Base-by-base conservation (phyloP, 2,797 vertebrate species). In the Coracias cyanogaster region DNA sequence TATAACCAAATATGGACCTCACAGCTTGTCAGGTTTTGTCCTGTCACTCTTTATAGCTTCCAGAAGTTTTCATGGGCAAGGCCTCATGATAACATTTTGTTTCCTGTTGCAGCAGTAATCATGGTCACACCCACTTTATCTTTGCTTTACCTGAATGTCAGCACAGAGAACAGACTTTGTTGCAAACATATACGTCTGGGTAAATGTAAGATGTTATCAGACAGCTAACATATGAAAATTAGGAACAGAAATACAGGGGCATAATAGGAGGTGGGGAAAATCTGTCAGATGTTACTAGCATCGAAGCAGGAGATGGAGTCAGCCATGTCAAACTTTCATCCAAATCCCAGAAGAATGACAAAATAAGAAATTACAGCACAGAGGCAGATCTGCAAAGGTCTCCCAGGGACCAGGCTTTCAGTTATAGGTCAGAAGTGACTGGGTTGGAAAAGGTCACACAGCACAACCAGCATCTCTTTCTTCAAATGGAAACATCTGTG, bases 401-500 rank as follows among this genome's bases (percentile, higher is more conserved):
- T 95, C 94, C 39, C 28, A 61, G 82, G 96, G 91, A 86, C 35
- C 52, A 65, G 70, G 62, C 62, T 95, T 93, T 88, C 89, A 91
- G 82, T 72, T 89, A 95, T 82, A 96, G 92, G 92, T 91, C 93
- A 95, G 72, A 92, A 95, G 62, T 79, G 73, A 61, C 72, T 86
- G 74, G 39, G 72, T 86, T 84, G 79, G 81, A 93, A 96, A 96
- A 96, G 95, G 90, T 95, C 95, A 95, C 6, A 13, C 65, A 82
- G 72, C 57, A 71, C 61, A 94, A 69, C 51, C 54, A 66, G 69
- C 54, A 65, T 85, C n/a, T 90, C 69, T 92, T 90, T 87, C 79
- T 94, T 93, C 82, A 72, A 86, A 91, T 89, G 78, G 71, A 96
- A 96, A 90, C 96, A 97, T 91, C 85, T 97, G 94, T 90, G 69